Base-by-base conservation (phyloP, 2,797 vertebrate species). In the Sebastes matsubarae region DNA sequence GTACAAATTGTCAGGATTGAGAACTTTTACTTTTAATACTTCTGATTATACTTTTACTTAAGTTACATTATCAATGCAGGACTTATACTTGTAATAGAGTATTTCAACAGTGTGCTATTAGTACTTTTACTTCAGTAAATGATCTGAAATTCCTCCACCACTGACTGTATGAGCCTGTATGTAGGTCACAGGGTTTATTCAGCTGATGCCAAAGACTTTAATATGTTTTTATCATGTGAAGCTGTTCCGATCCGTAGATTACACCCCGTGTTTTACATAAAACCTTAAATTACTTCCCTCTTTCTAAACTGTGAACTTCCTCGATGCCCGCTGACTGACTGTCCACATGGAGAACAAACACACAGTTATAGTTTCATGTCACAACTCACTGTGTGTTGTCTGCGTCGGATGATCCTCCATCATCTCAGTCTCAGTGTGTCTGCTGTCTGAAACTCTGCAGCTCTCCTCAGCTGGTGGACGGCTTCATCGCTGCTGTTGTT, bases 311-410 rank as follows among this genome's bases (percentile, higher is more conserved):
- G 36, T 7, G 8, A 30, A 71, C 83, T 91, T 87, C 88, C 86
- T 72, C 18, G 12, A 63, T 20, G n/a, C 63, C n/a, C 1, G 0
- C 36, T 38, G 36, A 36, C n/a, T 7, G 3, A 60, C 34, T 11
- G 27, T 57, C 16, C 27, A 1, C 1, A 16, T 0, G 11, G 5
- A 24, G 12, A 36, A 42, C 29, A 73, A 24, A 72, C 8, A n/a
- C 59, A 54, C 25, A 5, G 1, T 13, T 24, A 34, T 2, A 58
- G 18, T 8, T 8, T 22, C 0, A 29, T 16, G 65, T 29, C 38
- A n/a, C 24, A 8, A 78, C 87, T 90, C 85, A 92, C 91, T 50
- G 9, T 1, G 38, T 13, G 57, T 6, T 50, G 6, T 16, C 63
- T 5, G 42, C 34, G 18, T 4, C 24, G 63, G 68, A 22, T 7